Conservation (phyloP, 2,888 invertebrate species). For the Drosophila stalkeri region DNA sequence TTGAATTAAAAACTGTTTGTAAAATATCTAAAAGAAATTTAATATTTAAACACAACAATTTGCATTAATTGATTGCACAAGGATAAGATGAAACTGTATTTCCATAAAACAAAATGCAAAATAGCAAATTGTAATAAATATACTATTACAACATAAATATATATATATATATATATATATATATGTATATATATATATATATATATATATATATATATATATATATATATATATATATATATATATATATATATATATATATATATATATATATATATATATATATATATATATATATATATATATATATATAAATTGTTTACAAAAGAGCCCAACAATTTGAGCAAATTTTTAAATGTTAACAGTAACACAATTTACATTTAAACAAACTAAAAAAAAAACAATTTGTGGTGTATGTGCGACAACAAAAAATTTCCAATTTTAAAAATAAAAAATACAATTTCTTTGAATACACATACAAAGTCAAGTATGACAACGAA, state of each 20-base stretch:
- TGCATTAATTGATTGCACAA: conserved; percentile 24
- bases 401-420: conserved; percentile 65
- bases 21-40: conserved; percentile 15
- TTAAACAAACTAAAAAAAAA: conserved; percentile 31
- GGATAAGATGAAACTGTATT: conserved; percentile 36
- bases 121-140: conserved; percentile 37
- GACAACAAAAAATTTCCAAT: conserved; percentile 62
- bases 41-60: conserved; percentile 11
- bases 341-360: conserved; percentile 69
- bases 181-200: too few species aligned
- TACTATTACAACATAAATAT: neutral
- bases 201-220: neutral
- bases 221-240: conserved; percentile 1
- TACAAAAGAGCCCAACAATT: conserved; percentile 36
- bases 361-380: conserved; percentile 44
- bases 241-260: conserved; percentile 10
- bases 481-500: conserved; percentile 17
- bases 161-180: conserved; percentile 3
- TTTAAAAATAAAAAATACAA: conserved; percentile 69
- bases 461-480: conserved; percentile 63
- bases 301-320: conserved; percentile 31
- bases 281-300: conserved; percentile 7
- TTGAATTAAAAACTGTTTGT: conserved; percentile 25
- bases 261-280: conserved; percentile 8
- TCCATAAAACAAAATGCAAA: conserved; percentile 29